A percentile compares a stretch with the other conserved stretches of the same genome.
phyloP scores from a whole-genome alignment of 2,797 vertebrate genomes.

The Benthosema pterotum region DNA sequence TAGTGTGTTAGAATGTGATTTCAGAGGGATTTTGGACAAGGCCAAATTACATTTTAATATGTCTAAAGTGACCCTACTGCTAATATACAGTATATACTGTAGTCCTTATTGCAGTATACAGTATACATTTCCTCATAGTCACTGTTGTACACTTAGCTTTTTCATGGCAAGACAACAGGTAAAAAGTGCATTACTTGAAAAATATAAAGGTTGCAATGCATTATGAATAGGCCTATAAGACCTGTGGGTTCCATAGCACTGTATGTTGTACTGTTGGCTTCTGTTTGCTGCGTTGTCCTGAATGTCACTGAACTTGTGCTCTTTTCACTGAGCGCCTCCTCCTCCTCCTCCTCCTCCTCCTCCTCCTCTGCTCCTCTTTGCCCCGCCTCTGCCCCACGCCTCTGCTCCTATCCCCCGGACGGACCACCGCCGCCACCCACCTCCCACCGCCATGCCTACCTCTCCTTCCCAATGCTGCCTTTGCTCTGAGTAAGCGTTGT shows the following conservation, averaged over 20 bases:
- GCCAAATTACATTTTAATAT: too few relatives aligned
- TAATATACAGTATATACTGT: too few relatives aligned
- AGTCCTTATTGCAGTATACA: too few relatives aligned
- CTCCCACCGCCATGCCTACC: slow-evolving; percentile 52
- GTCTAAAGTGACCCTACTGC: too few relatives aligned
- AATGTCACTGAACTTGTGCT: slow-evolving; percentile 43
- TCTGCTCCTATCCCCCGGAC: slow-evolving; percentile 25
- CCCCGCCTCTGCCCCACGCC: slow-evolving; percentile 14
- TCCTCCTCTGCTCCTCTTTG: background rate
- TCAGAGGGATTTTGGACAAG: too few relatives aligned
- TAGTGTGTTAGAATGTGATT: too few relatives aligned
- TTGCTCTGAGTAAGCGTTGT: slow-evolving; percentile 64
- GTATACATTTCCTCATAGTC: background rate
- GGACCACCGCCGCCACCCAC: slow-evolving; percentile 56
- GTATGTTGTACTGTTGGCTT: background rate
- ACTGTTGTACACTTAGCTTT: background rate
- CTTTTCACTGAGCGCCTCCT: slow-evolving; percentile 40
- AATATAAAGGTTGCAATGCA: too few relatives aligned
- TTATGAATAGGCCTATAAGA: too few relatives aligned
- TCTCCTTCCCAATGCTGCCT: slow-evolving; percentile 58
- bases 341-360: slow-evolving; percentile 25
- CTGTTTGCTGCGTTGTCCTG: slow-evolving; percentile 8
- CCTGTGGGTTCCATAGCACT: background rate
- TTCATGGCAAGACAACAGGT: too few relatives aligned
- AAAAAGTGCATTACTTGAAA: too few relatives aligned